A percentile compares a stretch with the other conserved stretches of the same genome.
phyloP scores from a whole-genome alignment of 2,888 invertebrate genomes.

The Lasioglossum pauxillum region DNA sequence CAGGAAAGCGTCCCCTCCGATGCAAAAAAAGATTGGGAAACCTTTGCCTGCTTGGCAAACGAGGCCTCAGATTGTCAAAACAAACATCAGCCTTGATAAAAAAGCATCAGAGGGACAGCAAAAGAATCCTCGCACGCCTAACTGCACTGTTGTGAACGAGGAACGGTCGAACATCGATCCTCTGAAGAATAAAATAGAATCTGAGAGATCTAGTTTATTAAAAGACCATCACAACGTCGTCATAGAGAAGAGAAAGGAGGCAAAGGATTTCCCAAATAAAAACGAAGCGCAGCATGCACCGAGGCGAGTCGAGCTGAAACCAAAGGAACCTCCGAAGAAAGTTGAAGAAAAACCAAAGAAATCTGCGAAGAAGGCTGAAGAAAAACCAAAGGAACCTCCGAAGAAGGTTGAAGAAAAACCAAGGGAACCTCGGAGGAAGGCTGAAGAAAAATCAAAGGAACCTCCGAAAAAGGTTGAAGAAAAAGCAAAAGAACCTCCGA shows the following conservation, averaged over 20 bases:
- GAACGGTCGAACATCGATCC: slow-evolving; percentile 54
- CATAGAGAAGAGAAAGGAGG: not conserved
- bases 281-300: not conserved
- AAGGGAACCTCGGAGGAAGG: not conserved
- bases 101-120: not conserved
- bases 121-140: not conserved
- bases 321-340: not conserved
- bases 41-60: not conserved
- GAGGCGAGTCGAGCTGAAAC: not conserved
- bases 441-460: not conserved
- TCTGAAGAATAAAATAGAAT: not conserved
- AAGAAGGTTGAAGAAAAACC: not conserved
- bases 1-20: not conserved
- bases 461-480: not conserved
- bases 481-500: not conserved
- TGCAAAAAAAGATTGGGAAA: not conserved
- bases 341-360: not conserved
- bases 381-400: not conserved
- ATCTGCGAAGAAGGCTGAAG: not conserved
- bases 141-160: slow-evolving; percentile 49
- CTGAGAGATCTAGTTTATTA: not conserved
- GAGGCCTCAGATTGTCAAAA: not conserved
- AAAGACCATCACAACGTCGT: not conserved
- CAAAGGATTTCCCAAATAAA: not conserved
- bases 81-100: not conserved